Percentiles rank a stretch among this genome's conserved stretches.
phyloP scores from a whole-genome alignment of 2,113 vertebrate species.

The Oryctolagus cuniculus region DNA sequence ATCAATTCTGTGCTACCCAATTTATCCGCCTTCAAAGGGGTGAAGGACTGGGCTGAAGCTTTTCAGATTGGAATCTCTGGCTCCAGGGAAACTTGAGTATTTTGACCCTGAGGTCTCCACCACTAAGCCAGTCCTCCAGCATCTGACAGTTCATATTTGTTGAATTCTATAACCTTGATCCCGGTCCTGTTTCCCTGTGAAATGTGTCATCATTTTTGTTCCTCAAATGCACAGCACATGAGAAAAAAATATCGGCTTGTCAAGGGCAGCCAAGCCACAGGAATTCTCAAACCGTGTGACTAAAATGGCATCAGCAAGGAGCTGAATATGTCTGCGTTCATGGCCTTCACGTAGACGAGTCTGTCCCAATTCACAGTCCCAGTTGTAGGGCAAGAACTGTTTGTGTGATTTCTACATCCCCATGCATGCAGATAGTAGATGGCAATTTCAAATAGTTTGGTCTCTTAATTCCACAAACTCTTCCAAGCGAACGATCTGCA shows the following conservation, averaged over 20 bases:
- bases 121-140: slow-evolving; percentile 65
- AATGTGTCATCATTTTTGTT: slow-evolving; percentile 56
- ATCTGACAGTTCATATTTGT: slow-evolving; percentile 77
- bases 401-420: background rate
- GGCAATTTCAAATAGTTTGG: background rate
- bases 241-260: slow-evolving; percentile 62
- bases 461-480: slow-evolving; percentile 34
- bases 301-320: background rate
- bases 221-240: slow-evolving; percentile 19
- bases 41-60: slow-evolving; percentile 78
- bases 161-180: slow-evolving; percentile 79
- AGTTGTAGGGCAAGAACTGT: background rate
- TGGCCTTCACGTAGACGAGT: background rate
- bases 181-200: slow-evolving; percentile 54
- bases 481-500: background rate
- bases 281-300: slow-evolving; percentile 39
- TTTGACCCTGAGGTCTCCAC: slow-evolving; percentile 71
- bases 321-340: background rate
- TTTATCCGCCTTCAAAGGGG: slow-evolving; percentile 77
- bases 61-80: slow-evolving; percentile 79
- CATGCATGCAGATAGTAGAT: background rate
- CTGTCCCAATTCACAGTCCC: background rate
- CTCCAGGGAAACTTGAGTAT: slow-evolving; percentile 68
- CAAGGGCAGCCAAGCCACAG: slow-evolving; percentile 29
- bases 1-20: slow-evolving; percentile 76